Evolutionary conservation across 2,888 invertebrate genomes (phyloP).

Genomic region (Drosophila buzzatii): DNA sequence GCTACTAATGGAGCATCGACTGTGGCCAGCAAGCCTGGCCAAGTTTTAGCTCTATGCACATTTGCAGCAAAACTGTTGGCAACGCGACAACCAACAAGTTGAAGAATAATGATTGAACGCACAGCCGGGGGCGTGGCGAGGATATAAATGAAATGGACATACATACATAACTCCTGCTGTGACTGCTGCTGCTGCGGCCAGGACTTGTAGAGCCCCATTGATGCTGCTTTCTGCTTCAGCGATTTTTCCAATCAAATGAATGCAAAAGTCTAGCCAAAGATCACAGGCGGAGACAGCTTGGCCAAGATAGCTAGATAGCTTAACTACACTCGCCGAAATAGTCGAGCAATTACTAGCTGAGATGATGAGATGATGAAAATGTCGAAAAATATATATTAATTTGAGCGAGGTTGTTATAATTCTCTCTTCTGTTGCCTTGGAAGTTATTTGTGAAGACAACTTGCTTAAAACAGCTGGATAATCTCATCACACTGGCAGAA

Average conservation of each 20-base stretch:
- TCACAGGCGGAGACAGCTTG: slow-evolving; percentile 52
- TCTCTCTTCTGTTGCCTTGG: too few relatives aligned
- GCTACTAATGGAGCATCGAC: slow-evolving; percentile 17
- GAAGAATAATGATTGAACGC: slow-evolving; percentile 24
- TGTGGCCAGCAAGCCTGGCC: slow-evolving; percentile 18
- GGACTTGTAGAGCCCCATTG: slow-evolving; percentile 43
- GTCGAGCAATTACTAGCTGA: neutral
- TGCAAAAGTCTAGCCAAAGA: slow-evolving; percentile 66
- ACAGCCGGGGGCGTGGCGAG: neutral
- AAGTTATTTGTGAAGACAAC: neutral
- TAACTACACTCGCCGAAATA: slow-evolving; percentile 18
- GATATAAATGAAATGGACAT: slow-evolving; percentile 43
- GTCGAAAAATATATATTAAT: neutral
- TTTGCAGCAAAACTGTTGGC: slow-evolving; percentile 30
- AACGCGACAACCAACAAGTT: slow-evolving; percentile 9
- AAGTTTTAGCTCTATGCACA: slow-evolving; percentile 40
- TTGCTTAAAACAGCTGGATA: neutral
- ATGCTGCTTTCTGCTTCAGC: slow-evolving; percentile 73
- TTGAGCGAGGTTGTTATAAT: too few relatives aligned
- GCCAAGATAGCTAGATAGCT: slow-evolving; percentile 42
- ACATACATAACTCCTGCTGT: neutral
- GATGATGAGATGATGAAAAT: neutral
- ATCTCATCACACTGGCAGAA: neutral
- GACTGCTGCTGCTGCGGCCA: neutral
- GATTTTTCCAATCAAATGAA: slow-evolving; percentile 83